Evolutionary conservation across 2,888 invertebrate genomes (phyloP), one percentile per base, ranked within the genome.

Genomic region (Synergus gifuensis): DNA sequence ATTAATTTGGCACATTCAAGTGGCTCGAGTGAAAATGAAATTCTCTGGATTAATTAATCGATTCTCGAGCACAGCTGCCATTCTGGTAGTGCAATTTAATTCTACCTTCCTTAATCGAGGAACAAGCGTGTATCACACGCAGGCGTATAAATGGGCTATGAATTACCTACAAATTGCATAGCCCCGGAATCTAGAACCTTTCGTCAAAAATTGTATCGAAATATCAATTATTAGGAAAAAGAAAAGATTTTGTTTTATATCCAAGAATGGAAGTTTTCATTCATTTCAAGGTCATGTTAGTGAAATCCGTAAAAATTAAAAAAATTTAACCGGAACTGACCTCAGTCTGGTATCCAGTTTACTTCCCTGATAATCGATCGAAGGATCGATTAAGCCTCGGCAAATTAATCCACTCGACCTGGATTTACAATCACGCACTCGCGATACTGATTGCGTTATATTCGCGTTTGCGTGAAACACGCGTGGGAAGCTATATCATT

Each of bases 401-500:
- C 40, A 79, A 73, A 64, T 79, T 76, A 63, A 63, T 76, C 64
- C 46, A 66, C 44, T 67, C 49, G 79, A 49, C 28, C 46, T 77
- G 22, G 18, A 22, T 73, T 66, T 54, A 54, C 36, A 54, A 46
- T 11, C 28, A 67, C 66, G 22, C 73, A 73, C 69, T 73, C 69
- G 69, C 69, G 49, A n/a, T 73, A 49, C 14, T 14, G 28, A 69
- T 28, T 49, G 36, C 18, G 60, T 60, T 60, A 22, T 60, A 54
- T 73, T 73, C 12, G 14, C 66, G 36, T 40, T n/a, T 66, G 67
- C 54, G 28, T 54, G 2, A 73, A 54, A 36, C 9, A 60, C 78
- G 80, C 54, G 78, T 83, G 81, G 78, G 79, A 81, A 77, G 44
- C 54, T 22, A n/a, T 16, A n/a, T 16, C 28, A 54, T 22, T 67